phyloP scores from a whole-genome alignment of 1,140 invertebrate species.

The Uloborus diversus region DNA sequence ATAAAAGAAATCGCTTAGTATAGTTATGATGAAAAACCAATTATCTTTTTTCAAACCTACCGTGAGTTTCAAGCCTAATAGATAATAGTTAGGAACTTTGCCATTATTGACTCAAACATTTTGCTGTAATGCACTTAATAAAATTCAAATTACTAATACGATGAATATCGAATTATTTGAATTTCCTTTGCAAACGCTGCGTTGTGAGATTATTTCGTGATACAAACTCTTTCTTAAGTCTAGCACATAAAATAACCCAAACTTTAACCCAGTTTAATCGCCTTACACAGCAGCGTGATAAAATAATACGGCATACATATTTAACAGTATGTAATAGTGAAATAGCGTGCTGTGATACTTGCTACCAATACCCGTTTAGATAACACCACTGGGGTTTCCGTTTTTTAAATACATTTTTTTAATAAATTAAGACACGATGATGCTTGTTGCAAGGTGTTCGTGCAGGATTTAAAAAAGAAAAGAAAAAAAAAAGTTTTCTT shows the following conservation, averaged over 20 bases:
- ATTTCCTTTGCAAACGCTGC: too few relatives aligned
- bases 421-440: slow-evolving; percentile 24
- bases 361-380: slow-evolving; percentile 45
- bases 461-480: slow-evolving; percentile 30
- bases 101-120: too few relatives aligned
- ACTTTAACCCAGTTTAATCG: not conserved
- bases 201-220: too few relatives aligned
- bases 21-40: too few relatives aligned
- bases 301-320: slow-evolving; percentile 47
- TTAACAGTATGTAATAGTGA: slow-evolving; percentile 46
- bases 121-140: too few relatives aligned
- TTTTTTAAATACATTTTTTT: not conserved
- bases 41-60: too few relatives aligned
- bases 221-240: too few relatives aligned
- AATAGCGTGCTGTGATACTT: slow-evolving; percentile 16
- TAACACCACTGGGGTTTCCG: slow-evolving; percentile 18
- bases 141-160: too few relatives aligned
- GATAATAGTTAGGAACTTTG: too few relatives aligned
- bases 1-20: too few relatives aligned
- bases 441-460: slow-evolving; percentile 13
- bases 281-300: not conserved
- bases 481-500: slow-evolving; percentile 17
- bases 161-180: too few relatives aligned
- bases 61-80: too few relatives aligned
- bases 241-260: not conserved